Percentiles rank a stretch among this genome's conserved stretches.
phyloP scores from a whole-genome alignment of 2,888 invertebrate species.

The Teinopalpus imperialis region DNA sequence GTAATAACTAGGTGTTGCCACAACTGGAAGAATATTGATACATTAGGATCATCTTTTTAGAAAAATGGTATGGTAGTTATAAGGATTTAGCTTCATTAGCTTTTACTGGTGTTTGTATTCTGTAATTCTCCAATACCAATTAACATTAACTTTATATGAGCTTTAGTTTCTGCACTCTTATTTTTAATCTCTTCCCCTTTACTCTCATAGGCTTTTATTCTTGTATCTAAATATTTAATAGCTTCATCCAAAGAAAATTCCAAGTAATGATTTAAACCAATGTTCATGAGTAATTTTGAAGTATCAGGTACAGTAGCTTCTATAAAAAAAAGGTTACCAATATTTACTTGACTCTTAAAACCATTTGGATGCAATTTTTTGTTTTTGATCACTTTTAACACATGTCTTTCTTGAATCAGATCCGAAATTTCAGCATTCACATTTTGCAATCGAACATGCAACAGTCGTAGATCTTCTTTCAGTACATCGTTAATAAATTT shows the following conservation, averaged over 20 bases:
- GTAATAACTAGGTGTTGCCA: no score
- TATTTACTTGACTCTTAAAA: slow-evolving; percentile 83
- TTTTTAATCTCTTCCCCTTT: slow-evolving; percentile 84
- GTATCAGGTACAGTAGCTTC: slow-evolving; percentile 87
- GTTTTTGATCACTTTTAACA: slow-evolving; percentile 84
- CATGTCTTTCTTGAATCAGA: slow-evolving; percentile 86
- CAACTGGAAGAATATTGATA: no score
- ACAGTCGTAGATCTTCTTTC: slow-evolving; percentile 84
- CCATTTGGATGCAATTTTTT: slow-evolving; percentile 72
- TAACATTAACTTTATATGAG: slow-evolving; percentile 89
- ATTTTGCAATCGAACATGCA: slow-evolving; percentile 82
- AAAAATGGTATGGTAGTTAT: no score
- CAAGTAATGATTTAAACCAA: slow-evolving; percentile 89
- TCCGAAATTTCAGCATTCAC: slow-evolving; percentile 87
- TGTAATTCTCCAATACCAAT: slow-evolving; percentile 85
- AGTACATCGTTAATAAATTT: slow-evolving; percentile 89
- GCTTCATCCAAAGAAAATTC: slow-evolving; percentile 89
- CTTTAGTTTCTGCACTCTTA: slow-evolving; percentile 87
- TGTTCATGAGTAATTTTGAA: slow-evolving; percentile 85
- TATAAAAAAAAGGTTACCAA: slow-evolving; percentile 93
- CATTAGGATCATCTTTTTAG: no score
- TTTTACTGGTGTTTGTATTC: slow-evolving; percentile 27
- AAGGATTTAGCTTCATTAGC: no score
- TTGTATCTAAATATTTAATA: slow-evolving; percentile 85
- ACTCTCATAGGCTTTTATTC: slow-evolving; percentile 84